These are phyloP conservation scores for Diplosoma virens DNA, from an alignment of 23 tunicate genomes.

Conservation along the genomic window DNA sequence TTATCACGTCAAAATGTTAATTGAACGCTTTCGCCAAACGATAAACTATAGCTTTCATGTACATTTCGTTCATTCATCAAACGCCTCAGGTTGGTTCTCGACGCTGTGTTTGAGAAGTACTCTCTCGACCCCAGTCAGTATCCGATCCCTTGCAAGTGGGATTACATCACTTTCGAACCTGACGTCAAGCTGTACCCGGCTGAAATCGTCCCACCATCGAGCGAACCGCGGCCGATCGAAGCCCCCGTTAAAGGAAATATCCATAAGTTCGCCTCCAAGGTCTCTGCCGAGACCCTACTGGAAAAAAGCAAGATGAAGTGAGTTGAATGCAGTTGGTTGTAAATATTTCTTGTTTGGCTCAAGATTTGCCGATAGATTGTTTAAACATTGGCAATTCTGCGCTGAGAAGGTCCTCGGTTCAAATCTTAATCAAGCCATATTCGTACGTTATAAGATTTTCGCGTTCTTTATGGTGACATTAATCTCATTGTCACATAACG, in stretches of 20 bases:
- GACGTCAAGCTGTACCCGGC: conserved; percentile 21
- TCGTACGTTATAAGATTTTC: too few species aligned
- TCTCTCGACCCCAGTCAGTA: conserved; percentile 22
- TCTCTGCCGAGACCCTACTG: conserved; percentile 60
- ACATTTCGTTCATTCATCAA: too few species aligned
- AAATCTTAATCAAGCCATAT: too few species aligned
- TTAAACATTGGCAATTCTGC: too few species aligned
- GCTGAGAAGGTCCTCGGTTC: too few species aligned
- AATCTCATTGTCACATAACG: too few species aligned
- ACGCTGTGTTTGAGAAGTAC: conserved; percentile 51
- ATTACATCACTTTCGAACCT: conserved; percentile 64
- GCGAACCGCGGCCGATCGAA: background rate
- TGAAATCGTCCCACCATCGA: background rate
- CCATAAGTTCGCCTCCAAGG: conserved; percentile 59
- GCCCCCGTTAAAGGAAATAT: conserved; percentile 30
- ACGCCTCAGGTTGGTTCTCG: conserved; percentile 67
- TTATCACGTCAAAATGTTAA: too few species aligned
- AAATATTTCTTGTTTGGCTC: too few species aligned
- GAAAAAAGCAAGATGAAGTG: conserved; percentile 45
- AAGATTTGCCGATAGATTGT: too few species aligned
- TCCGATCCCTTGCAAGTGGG: conserved; percentile 78
- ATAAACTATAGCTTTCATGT: too few species aligned
- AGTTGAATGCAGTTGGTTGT: background rate
- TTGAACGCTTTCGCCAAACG: too few species aligned
- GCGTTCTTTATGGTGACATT: too few species aligned